A percentile compares a stretch with the other conserved stretches of the same genome.
Conservation (phyloP, 2,113 vertebrate genomes). For the Erpornis zantholeuca region DNA sequence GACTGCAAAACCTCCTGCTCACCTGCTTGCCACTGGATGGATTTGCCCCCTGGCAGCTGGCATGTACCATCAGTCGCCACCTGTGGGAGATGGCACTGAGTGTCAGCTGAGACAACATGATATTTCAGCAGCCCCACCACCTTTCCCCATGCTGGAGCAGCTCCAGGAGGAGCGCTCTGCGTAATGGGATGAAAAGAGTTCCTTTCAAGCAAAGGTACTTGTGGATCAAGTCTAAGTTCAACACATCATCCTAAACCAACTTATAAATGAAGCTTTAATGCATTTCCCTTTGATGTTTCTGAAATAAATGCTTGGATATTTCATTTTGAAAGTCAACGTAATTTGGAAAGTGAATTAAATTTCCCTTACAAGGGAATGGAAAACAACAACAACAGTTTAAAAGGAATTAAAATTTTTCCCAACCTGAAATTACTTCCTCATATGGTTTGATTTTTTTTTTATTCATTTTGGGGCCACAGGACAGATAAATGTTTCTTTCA, state of each 20-base stretch:
- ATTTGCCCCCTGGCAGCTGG: neutral
- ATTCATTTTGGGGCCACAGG: neutral
- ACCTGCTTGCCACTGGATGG: neutral
- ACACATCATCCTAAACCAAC: neutral
- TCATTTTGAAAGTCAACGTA: neutral
- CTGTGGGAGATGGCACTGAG: accelerated
- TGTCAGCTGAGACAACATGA: neutral
- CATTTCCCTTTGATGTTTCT: neutral
- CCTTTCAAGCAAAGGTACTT: neutral
- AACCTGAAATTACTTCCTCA: neutral
- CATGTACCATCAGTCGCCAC: neutral
- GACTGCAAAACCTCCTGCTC: neutral
- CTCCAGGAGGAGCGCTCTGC: accelerated
- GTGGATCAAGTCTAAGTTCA: neutral
- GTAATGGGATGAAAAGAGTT: neutral
- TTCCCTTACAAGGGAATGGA: neutral
- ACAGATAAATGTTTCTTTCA: neutral
- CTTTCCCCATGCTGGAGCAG: accelerated
- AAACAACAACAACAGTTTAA: neutral
- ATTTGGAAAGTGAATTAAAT: neutral
- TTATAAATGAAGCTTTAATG: neutral
- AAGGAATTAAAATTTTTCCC: neutral
- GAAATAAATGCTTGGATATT: neutral
- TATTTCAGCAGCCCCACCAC: neutral
- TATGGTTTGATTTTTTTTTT: neutral